Percentiles rank a stretch among this genome's conserved stretches.
Conservation (phyloP, 2,888 invertebrate species). For the Calliopum simillimum region DNA sequence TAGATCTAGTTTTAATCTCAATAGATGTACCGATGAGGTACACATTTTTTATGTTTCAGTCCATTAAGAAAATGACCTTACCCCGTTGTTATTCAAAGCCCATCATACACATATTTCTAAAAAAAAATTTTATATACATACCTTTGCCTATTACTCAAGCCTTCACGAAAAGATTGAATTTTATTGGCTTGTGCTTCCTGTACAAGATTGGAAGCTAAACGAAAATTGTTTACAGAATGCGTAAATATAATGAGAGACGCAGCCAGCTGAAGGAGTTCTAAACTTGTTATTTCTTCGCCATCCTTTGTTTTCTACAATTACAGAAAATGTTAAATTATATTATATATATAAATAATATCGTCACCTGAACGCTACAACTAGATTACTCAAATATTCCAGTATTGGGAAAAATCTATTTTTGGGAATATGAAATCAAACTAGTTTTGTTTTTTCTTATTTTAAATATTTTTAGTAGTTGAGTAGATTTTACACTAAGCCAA, state of each 20-base stretch:
- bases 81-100: background rate
- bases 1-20: background rate
- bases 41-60: background rate
- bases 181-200: constrained; percentile 49
- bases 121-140: constrained; percentile 42
- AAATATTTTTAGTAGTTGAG: no score
- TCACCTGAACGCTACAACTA: no score
- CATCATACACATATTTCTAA: no score
- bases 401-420: no score
- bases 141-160: constrained; percentile 59
- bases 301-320: constrained; percentile 55
- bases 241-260: constrained; percentile 62
- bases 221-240: constrained; percentile 62
- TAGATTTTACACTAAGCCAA: no score
- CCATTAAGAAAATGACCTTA: background rate
- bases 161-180: constrained; percentile 53
- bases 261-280: constrained; percentile 58
- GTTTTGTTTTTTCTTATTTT: no score
- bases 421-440: no score
- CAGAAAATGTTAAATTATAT: constrained; percentile 15
- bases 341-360: constrained; percentile 5
- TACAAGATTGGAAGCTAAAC: constrained; percentile 59
- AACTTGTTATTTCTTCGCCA: constrained; percentile 54
- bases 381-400: no score
- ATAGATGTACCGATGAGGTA: no score